phyloP scores from a whole-genome alignment of 2,888 invertebrate species.

The Anthrax anthrax region DNA sequence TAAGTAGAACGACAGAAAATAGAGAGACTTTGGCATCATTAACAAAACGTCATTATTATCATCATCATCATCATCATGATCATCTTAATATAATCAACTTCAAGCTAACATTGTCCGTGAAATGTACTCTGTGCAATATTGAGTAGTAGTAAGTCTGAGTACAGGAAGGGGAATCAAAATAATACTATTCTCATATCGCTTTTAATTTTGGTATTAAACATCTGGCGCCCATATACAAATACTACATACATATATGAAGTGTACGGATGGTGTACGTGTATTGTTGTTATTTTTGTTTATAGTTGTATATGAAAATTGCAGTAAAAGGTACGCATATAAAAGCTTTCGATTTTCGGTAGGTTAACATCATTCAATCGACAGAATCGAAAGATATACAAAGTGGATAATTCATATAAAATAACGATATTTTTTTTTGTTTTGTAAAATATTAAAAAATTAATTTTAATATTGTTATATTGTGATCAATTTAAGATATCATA shows the following conservation, averaged over 20 bases:
- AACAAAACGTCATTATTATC: background rate
- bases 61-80: background rate
- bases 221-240: background rate
- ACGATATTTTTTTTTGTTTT: background rate
- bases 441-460: background rate
- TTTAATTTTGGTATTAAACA: background rate
- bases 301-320: background rate
- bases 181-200: background rate
- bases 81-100: background rate
- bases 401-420: background rate
- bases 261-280: too few species aligned
- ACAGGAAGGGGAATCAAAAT: background rate
- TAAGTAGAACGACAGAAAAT: too few species aligned
- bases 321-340: constrained; percentile 11
- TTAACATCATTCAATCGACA: constrained; percentile 10
- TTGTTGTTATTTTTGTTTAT: too few species aligned
- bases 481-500: background rate
- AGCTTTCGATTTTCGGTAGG: constrained; percentile 13
- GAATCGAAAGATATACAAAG: constrained; percentile 5
- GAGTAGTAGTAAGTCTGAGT: too few species aligned
- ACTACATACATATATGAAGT: too few species aligned
- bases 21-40: background rate
- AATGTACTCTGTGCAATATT: background rate
- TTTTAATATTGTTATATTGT: background rate
- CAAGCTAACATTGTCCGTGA: background rate